These are phyloP conservation scores for Elgaria multicarinata DNA, from an alignment of 2,113 vertebrate species.

Conservation along the genomic window DNA sequence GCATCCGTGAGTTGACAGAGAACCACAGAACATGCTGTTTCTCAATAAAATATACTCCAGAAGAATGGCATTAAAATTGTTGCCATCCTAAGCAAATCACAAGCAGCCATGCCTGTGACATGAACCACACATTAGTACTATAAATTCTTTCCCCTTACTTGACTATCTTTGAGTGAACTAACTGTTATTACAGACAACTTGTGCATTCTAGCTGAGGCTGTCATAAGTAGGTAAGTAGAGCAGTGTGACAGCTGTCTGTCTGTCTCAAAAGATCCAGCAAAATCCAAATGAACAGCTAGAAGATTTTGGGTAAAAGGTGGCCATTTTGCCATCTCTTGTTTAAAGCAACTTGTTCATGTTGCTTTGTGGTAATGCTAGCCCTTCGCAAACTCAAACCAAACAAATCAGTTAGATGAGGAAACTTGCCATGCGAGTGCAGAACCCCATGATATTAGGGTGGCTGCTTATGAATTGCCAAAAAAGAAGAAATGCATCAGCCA, in stretches of 20 bases:
- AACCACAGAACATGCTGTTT: conserved; percentile 22
- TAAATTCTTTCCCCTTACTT: neutral
- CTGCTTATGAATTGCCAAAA: neutral
- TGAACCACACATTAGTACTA: neutral
- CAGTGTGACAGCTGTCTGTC: neutral
- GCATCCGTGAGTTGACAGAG: neutral
- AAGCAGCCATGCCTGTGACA: conserved; percentile 48
- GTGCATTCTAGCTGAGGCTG: neutral
- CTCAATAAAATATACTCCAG: conserved; percentile 30
- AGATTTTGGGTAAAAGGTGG: neutral
- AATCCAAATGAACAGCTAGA: neutral
- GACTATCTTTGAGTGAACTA: neutral
- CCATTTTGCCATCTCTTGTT: neutral
- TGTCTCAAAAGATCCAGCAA: neutral
- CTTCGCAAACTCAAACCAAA: neutral
- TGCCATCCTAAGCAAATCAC: conserved; percentile 52
- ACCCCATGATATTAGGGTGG: neutral
- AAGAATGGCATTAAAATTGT: neutral
- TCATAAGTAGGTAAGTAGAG: neutral
- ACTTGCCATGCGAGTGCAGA: neutral
- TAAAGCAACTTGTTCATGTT: neutral
- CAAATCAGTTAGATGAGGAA: neutral
- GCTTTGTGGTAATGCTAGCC: neutral
- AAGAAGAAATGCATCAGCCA: neutral
- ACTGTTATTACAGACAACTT: neutral